Conservation (phyloP, 2,113 vertebrate species). For the Nipponia nippon region DNA sequence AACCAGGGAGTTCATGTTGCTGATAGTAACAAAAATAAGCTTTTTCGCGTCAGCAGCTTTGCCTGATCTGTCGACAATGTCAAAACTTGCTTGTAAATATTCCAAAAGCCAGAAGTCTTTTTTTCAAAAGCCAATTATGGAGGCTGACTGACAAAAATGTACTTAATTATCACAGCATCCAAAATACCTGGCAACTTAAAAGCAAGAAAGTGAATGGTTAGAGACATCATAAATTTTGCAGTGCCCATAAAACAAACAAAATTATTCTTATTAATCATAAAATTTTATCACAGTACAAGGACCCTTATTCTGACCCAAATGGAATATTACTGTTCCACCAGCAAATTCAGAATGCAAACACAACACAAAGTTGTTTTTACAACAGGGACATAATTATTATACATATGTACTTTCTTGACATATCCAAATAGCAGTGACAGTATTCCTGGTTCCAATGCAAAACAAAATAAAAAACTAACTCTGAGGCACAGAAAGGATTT, state of each 20-base stretch:
- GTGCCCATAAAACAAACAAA: not conserved
- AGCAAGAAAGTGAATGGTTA: not conserved
- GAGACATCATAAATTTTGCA: not conserved
- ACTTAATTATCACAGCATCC: not conserved
- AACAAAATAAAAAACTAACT: not conserved
- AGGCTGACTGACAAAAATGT: not conserved
- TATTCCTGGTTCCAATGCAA: not conserved
- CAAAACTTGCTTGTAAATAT: slow-evolving; percentile 55
- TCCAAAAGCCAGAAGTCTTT: not conserved
- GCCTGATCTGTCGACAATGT: slow-evolving; percentile 40
- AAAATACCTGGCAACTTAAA: slow-evolving; percentile 6
- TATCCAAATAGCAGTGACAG: not conserved
- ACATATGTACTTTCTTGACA: not conserved
- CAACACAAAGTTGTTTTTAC: not conserved
- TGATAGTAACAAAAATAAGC: slow-evolving; percentile 27
- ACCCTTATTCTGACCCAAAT: not conserved
- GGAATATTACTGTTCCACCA: not conserved
- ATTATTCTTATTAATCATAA: slow-evolving; percentile 12
- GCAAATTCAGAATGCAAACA: not conserved
- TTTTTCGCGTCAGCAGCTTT: slow-evolving; percentile 27
- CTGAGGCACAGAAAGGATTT: not conserved
- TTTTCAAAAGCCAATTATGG: slow-evolving; percentile 46
- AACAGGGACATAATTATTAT: not conserved
- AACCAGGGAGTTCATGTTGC: not conserved
- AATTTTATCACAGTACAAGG: not conserved